Percentiles rank a stretch among this genome's conserved stretches.
Evolutionary conservation across 2,113 vertebrate genomes (phyloP).

Genomic region (Leptobrachium leishanense): DNA sequence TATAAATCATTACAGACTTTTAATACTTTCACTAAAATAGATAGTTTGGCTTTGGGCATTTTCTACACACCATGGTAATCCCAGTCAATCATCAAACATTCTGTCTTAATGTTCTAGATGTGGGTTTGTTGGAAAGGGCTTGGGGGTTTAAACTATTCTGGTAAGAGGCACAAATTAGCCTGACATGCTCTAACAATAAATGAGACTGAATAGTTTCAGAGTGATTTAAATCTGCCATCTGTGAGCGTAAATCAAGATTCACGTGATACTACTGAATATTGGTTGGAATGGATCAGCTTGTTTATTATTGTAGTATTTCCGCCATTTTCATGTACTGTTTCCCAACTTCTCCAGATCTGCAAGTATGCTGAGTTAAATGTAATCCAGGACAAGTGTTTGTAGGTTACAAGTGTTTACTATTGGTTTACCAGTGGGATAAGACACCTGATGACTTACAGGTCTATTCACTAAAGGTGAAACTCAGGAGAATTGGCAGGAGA

Average conservation of each 20-base stretch:
- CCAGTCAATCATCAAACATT: not conserved
- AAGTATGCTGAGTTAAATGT: slow-evolving; percentile 7
- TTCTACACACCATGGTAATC: not conserved
- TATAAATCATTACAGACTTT: too few species aligned
- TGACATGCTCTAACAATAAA: slow-evolving; percentile 1
- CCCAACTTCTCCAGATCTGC: not conserved
- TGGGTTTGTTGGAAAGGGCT: not conserved
- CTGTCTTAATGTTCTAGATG: not conserved
- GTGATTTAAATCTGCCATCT: slow-evolving; percentile 4
- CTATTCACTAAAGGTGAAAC: too few species aligned
- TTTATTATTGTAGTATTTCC: slow-evolving; percentile 13
- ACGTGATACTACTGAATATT: slow-evolving; percentile 14
- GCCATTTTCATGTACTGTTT: slow-evolving; percentile 23
- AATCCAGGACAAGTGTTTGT: slow-evolving; percentile 37
- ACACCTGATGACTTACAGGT: not conserved
- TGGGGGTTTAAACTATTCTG: not conserved
- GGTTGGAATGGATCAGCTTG: slow-evolving; percentile 30
- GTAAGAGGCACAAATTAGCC: not conserved
- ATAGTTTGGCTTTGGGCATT: slow-evolving; percentile 1
- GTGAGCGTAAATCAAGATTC: slow-evolving; percentile 12
- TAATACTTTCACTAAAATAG: not conserved
- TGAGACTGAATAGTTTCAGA: not conserved
- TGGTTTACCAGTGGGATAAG: slow-evolving; percentile 9
- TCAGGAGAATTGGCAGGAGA: too few species aligned
- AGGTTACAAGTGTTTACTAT: slow-evolving; percentile 24